Conservation (phyloP, 2,797 vertebrate genomes). For the Hypotaenidia philippensis region DNA sequence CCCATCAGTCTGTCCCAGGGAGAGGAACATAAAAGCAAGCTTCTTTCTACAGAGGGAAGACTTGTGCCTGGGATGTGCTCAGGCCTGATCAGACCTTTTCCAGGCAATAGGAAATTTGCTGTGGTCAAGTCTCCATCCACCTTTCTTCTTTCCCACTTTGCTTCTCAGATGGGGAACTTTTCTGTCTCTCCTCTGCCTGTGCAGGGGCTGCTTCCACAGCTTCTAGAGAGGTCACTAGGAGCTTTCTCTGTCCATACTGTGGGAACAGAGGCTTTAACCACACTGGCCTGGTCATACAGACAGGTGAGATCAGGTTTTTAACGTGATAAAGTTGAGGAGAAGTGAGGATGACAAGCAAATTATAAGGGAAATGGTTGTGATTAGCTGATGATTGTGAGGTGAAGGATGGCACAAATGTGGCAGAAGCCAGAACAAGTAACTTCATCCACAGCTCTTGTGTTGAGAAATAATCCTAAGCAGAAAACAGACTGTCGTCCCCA, state of each 20-base stretch:
- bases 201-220: neutral
- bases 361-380: neutral
- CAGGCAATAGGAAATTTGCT: neutral
- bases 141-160: neutral
- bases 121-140: neutral
- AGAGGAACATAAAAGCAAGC: neutral
- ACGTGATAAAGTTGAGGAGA: neutral
- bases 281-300: fast-evolving
- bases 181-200: neutral
- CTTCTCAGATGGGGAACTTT: neutral
- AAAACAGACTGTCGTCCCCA: neutral
- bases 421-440: neutral
- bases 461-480: neutral
- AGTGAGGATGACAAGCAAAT: neutral
- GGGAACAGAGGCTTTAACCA: neutral
- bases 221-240: neutral
- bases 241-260: neutral
- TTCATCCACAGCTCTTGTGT: neutral
- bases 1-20: neutral
- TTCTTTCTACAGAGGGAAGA: neutral
- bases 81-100: neutral
- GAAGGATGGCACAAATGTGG: neutral
- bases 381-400: neutral
- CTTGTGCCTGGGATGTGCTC: neutral
- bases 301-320: neutral